Base-by-base conservation (phyloP, 1,140 invertebrate species). In the Chironomus striatipennis region DNA sequence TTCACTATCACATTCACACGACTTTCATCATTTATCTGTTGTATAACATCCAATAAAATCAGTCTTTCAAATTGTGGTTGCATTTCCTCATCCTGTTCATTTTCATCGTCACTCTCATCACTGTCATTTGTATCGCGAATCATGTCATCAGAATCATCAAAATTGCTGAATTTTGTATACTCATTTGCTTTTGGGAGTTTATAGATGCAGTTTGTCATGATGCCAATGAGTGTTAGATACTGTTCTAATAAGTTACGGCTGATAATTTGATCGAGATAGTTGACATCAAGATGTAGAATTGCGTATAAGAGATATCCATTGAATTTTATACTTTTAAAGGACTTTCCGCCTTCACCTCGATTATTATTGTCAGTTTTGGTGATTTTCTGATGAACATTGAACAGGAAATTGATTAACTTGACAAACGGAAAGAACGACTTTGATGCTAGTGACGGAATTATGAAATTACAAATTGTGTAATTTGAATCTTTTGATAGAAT, bases 21-120 rank as follows among this genome's bases (percentile, higher is more conserved):
- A 7, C 87, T 83, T 15, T 87, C 84, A 74, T 90, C 88, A 77
- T 92, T 93, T 9, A 93, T 77, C 79, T 91, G 83, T 21, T 81
- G 81, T 57, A 89, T 82, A 67, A 86, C 86, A 74, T 86, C 83
- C n/a, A 84, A 79, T 18, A 87, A 76, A 9, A 81, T 78, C 70
- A 84, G 81, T 0, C 81, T 78, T 72, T 87, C 84, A 7, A 81
- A 78, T 24, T 79, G 79, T 78, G 43, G 80, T 84, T 0, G 74
- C 75, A 7, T 83, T 78, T 78, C 84, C 76, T 20, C 83, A 76
- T 5, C 81, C 79, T 2, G 82, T 72, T 85, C 84, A 3, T 79
- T 80, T 15, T 86, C 85, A 75, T 84, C 84, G 67, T 86, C 85
- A 73, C 84, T 84, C 0, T 85, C 80, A 74, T 84, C 81, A 57